Evolutionary conservation across 2,888 invertebrate genomes (phyloP), one percentile per base, ranked within the genome.

Genomic region (Uropetala carovei): DNA sequence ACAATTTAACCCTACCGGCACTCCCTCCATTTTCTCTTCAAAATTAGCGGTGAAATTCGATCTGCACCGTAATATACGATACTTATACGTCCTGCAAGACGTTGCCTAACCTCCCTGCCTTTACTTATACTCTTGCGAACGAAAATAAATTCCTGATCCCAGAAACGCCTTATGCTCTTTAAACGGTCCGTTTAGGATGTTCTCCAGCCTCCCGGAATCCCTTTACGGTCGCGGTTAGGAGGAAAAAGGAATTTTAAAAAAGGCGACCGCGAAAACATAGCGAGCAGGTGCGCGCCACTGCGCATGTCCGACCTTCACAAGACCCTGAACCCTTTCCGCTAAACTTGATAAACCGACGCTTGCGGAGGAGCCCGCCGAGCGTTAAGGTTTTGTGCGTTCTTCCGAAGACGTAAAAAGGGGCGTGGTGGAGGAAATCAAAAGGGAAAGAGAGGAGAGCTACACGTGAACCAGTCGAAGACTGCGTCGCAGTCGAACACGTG

Each of bases 111-210:
- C 64, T 64, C 18, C 16, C n/a, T 64, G 22, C 68, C 0, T 68
- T 9, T 18, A n/a, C 9, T n/a, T 10, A 18, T 3, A 22, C 68
- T 68, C n/a, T n/a, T 0, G n/a, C n/a, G 9, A 11, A 68, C 68
- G 68, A 7, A 68, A n/a, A 68, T 7, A n/a, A 22, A 68, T 68
- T 22, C 18, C 68, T 1, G 43, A 5, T 43, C 43, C 22, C 22
- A 18, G n/a, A 22, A 68, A 18, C 64, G 64, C 64, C 43, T 64
- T 14, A 13, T 64, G 7, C 64, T 68, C n/a, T 22, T 68, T 68
- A n/a, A 68, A 68, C 22, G 68, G 18, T 68, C 68, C 68, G 68
- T 68, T 68, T 68, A 68, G 68, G 68, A 68, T 68, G 68, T 68
- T 68, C 68, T 22, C n/a, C 22, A 18, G 14, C 60, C 60, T 60